Evolutionary conservation across 1,140 invertebrate genomes (phyloP).

Genomic region (Aricia agestis): DNA sequence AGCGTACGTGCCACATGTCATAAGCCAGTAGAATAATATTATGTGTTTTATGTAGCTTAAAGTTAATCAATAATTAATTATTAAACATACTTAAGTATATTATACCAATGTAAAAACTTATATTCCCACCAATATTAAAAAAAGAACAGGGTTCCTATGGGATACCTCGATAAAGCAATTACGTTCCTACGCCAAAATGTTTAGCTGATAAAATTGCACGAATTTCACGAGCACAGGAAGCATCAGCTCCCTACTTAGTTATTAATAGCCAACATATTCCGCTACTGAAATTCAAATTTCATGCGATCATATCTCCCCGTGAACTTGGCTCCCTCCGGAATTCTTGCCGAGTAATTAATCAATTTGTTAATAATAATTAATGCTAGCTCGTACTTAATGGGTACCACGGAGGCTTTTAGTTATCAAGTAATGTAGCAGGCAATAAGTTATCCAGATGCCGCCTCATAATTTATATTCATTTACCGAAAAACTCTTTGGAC

Average conservation of each 20-base stretch:
- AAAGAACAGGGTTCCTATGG: no score
- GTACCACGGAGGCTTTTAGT: conserved; percentile 25
- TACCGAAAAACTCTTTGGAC: not conserved
- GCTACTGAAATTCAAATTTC: conserved; percentile 8
- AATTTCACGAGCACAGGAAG: not conserved
- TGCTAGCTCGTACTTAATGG: conserved; percentile 28
- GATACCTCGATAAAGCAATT: no score
- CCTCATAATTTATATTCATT: conserved; percentile 5
- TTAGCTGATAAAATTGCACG: not conserved
- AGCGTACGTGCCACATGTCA: not conserved
- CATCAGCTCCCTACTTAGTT: not conserved
- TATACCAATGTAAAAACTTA: no score
- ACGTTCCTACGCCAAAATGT: not conserved
- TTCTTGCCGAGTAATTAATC: conserved; percentile 44
- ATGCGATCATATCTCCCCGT: conserved; percentile 21
- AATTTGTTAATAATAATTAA: conserved; percentile 49
- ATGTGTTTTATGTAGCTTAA: no score
- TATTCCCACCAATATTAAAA: no score
- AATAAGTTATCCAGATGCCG: conserved; percentile 6
- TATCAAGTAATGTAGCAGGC: conserved; percentile 13
- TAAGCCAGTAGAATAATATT: no score
- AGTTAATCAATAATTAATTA: no score
- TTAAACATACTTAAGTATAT: no score
- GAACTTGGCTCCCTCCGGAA: conserved; percentile 17
- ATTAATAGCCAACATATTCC: not conserved